A percentile compares a stretch with the other conserved stretches of the same genome.
These are phyloP conservation scores for Alca torda DNA, from an alignment of 2,797 vertebrate species.

Conservation along the genomic window DNA sequence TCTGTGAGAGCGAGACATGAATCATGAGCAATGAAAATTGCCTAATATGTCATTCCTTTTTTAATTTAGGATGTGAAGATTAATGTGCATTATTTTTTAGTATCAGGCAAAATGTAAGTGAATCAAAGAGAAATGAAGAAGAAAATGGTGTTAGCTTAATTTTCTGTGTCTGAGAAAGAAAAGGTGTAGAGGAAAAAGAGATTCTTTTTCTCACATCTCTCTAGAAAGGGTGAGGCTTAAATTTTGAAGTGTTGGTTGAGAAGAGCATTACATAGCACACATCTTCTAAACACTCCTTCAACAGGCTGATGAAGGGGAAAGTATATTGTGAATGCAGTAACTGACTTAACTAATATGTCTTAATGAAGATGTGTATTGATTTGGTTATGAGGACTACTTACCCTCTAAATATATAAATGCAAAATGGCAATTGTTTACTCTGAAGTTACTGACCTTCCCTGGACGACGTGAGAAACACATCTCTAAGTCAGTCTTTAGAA, in stretches of 20 bases:
- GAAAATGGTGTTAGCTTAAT: not conserved
- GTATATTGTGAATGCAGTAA: slow-evolving; percentile 2
- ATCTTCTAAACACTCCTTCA: slow-evolving; percentile 4
- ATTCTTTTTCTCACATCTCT: not conserved
- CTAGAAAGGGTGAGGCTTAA: not conserved
- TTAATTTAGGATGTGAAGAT: not conserved
- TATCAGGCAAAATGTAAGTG: not conserved
- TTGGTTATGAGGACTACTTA: slow-evolving; percentile 17
- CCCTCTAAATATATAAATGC: not conserved
- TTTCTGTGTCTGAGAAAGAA: not conserved
- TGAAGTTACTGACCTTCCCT: slow-evolving; percentile 7
- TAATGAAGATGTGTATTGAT: slow-evolving; percentile 40
- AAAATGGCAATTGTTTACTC: not conserved
- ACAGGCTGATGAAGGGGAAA: slow-evolving; percentile 15
- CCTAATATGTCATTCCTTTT: not conserved
- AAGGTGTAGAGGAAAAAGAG: not conserved
- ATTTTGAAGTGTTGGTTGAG: not conserved
- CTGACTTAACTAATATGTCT: not conserved
- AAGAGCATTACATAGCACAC: not conserved
- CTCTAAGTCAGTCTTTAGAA: not conserved
- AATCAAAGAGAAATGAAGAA: not conserved
- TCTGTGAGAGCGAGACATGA: not conserved
- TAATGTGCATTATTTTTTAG: not conserved
- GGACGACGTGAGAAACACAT: not conserved
- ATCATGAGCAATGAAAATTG: not conserved